phyloP scores from a whole-genome alignment of 1,140 invertebrate species.

The Drosophila ironensis region DNA sequence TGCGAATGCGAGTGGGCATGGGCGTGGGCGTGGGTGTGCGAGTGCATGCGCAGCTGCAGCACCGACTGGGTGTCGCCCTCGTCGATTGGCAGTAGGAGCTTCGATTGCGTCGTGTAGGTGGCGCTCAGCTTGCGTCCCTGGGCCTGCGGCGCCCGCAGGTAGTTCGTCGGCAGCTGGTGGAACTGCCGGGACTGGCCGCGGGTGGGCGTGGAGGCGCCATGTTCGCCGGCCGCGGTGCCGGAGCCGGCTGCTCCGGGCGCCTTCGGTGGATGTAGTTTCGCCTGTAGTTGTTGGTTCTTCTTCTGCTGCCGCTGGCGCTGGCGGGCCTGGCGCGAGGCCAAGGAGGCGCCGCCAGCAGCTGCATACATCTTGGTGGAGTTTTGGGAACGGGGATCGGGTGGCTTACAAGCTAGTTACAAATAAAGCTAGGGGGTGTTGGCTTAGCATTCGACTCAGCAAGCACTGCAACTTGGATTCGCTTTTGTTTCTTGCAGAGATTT shows the following conservation, averaged over 20 bases:
- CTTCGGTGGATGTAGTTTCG: slow-evolving; percentile 82
- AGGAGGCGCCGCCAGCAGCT: slow-evolving; percentile 88
- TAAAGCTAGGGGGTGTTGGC: slow-evolving; percentile 17
- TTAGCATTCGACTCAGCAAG: slow-evolving; percentile 45
- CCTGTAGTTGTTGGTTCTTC: slow-evolving; percentile 83
- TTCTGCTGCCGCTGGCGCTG: slow-evolving; percentile 82
- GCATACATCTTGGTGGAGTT: slow-evolving; percentile 85
- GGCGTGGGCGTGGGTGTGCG: slow-evolving; percentile 58
- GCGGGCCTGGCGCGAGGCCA: slow-evolving; percentile 87
- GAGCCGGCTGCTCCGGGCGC: slow-evolving; percentile 49
- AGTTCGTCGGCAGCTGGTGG: slow-evolving; percentile 83
- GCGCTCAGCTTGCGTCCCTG: slow-evolving; percentile 79
- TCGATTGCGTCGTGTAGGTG: slow-evolving; percentile 79
- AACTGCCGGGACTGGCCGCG: slow-evolving; percentile 83
- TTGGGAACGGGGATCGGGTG: background rate
- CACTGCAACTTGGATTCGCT: background rate
- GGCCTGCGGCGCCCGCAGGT: slow-evolving; percentile 74
- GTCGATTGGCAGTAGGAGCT: slow-evolving; percentile 81
- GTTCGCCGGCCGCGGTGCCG: slow-evolving; percentile 56
- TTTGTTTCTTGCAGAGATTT: no score
- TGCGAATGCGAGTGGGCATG: slow-evolving; percentile 54
- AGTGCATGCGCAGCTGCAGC: slow-evolving; percentile 75
- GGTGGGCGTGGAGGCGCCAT: slow-evolving; percentile 68
- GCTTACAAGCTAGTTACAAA: slow-evolving; percentile 37
- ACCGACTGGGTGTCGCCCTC: slow-evolving; percentile 78